Evolutionary conservation across 2,113 vertebrate species (phyloP), one percentile per base, ranked within the genome.

Genomic region (Gallinago media): DNA sequence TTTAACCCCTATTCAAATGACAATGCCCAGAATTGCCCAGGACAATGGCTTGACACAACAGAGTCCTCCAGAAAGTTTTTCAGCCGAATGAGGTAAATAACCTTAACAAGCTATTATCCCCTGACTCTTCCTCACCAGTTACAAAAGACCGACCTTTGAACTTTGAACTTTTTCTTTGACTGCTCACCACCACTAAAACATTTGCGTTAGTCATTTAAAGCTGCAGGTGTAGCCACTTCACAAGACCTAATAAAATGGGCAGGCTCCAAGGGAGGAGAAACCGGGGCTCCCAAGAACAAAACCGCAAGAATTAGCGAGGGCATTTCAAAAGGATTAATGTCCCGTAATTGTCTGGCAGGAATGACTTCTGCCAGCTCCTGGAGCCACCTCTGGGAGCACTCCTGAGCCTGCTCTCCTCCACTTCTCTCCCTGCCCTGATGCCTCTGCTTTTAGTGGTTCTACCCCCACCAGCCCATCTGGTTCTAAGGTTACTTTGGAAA

Each of bases 71-170:
- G 98, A 98, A 97, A 98, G 98, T 97, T 97, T 95, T 97, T 94
- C 96, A 71, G 92, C 97, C 90, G 96, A 98, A 98, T 96, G 98
- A 98, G 97, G 98, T 97, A 98, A 99, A 98, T 98, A 98, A 98
- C 97, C 96, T 98, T 97, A 98, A 98, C 98, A 97, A 98, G 98
- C 98, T 98, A 97, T 98, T 98, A 98, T 98, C 97, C 96, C 73
- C 95, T 82, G 97, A 96, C 98, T 97, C 96, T 98, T 96, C 94
- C 96, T 97, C 61, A 38, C 97, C 97, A 89, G 92, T 91, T 91
- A 98, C 98, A 99, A 99, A 99, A 97, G 97, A 78, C 75, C 97
- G 99, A 99, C 99, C 99, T 98, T 92, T 99, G 99, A 98, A 98
- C 99, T 98, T 96, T 99, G 98, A 98, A 98, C 98, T 97, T 96